phyloP scores from a whole-genome alignment of 2,888 invertebrate genomes.

The Drosophila aldrichi region DNA sequence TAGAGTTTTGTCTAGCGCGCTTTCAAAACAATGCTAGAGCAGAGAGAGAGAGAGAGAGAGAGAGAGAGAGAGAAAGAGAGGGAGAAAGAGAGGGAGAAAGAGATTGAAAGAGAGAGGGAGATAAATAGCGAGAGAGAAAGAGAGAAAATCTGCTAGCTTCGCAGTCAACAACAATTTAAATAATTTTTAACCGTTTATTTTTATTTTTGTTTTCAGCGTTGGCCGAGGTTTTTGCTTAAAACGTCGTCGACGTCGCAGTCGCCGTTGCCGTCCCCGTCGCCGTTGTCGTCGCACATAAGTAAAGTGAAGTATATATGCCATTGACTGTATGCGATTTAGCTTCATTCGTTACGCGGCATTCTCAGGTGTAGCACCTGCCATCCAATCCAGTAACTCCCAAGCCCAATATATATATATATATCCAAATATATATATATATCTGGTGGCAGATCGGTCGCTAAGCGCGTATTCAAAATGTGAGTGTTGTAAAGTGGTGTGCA shows the following conservation, averaged over 20 bases:
- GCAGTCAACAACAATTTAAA: conserved; percentile 70
- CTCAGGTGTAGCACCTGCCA: conserved; percentile 62
- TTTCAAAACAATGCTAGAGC: conserved; percentile 17
- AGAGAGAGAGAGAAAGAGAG: background rate
- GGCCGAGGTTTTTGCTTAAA: conserved; percentile 64
- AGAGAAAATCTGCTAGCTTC: conserved; percentile 32
- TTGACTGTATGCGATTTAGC: conserved; percentile 74
- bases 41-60: conserved; percentile 1
- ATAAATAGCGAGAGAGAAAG: conserved; percentile 26
- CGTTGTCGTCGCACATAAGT: conserved; percentile 46
- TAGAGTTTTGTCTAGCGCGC: conserved; percentile 23
- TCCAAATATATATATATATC: conserved; percentile 10
- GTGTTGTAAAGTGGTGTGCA: conserved; percentile 23
- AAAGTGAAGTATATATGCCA: conserved; percentile 75
- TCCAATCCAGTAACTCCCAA: conserved; percentile 25
- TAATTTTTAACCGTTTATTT: conserved; percentile 73
- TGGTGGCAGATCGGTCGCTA: conserved; percentile 30
- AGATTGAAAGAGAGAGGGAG: conserved; percentile 9
- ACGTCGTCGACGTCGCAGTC: conserved; percentile 36
- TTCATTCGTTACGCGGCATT: conserved; percentile 80
- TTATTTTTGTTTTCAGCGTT: conserved; percentile 16
- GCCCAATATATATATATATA: background rate
- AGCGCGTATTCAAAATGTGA: conserved; percentile 44
- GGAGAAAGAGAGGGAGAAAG: conserved; percentile 14
- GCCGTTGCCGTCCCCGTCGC: background rate